phyloP scores from a whole-genome alignment of 2,888 invertebrate genomes.

The Sphinx pinastri region DNA sequence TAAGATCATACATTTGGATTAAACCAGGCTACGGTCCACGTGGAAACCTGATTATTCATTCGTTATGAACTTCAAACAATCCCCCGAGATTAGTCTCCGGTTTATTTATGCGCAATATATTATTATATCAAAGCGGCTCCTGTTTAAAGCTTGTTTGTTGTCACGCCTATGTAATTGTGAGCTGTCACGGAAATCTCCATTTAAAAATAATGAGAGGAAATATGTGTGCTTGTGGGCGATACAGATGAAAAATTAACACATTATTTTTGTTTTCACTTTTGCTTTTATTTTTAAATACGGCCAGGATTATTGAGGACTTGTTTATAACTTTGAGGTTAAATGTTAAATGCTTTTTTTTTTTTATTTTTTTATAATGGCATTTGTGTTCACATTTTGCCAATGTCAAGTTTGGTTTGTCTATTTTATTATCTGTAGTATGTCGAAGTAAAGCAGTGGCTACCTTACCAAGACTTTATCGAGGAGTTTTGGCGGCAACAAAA shows the following conservation, averaged over 20 bases:
- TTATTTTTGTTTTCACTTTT: background rate
- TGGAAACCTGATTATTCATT: conserved; percentile 1
- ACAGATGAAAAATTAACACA: conserved; percentile 7
- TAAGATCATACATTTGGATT: no score
- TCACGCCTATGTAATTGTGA: conserved; percentile 31
- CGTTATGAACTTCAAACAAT: conserved; percentile 18
- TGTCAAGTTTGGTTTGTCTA: no score
- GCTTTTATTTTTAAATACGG: background rate
- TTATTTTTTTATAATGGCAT: no score
- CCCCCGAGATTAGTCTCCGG: conserved; percentile 26
- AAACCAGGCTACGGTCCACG: no score
- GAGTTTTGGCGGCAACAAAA: no score
- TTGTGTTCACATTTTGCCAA: no score
- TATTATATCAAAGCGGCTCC: conserved; percentile 22
- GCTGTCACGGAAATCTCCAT: conserved; percentile 30
- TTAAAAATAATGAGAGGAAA: conserved; percentile 23
- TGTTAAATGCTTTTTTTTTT: no score
- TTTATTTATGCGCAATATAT: conserved; percentile 32
- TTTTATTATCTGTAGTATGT: no score
- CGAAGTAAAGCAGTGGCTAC: no score
- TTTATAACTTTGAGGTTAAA: no score
- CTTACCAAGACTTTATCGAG: no score
- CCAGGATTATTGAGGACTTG: background rate
- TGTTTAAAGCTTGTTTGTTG: conserved; percentile 28
- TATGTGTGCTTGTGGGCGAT: conserved; percentile 5